These are phyloP conservation scores for Cherax quadricarinatus DNA, from an alignment of 1,140 invertebrate genomes.

Conservation along the genomic window DNA sequence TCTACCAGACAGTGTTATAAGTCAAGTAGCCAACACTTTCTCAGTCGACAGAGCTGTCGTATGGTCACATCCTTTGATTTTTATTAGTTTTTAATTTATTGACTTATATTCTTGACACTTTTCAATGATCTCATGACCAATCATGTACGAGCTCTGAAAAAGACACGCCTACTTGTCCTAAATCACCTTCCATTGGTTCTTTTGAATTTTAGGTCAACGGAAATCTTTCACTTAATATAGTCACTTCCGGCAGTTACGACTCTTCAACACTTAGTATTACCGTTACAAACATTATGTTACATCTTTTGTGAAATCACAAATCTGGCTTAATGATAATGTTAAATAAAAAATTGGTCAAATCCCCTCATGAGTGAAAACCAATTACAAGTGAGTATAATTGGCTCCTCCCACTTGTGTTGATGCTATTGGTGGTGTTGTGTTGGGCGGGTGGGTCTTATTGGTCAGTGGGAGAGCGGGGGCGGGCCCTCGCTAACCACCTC, in stretches of 20 bases:
- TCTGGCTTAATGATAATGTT: neutral
- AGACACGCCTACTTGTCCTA: conserved; percentile 14
- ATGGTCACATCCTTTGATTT: neutral
- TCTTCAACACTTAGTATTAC: neutral
- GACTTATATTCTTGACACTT: neutral
- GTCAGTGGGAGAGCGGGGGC: conserved; percentile 2
- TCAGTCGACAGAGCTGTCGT: too few relatives aligned
- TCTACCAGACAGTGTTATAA: too few relatives aligned
- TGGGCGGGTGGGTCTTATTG: conserved; percentile 20
- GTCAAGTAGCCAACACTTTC: too few relatives aligned
- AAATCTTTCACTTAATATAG: neutral
- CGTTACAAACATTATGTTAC: neutral
- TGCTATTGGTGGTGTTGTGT: conserved; percentile 10
- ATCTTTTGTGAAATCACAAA: neutral
- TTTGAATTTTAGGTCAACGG: neutral
- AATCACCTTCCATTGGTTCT: conserved; percentile 5
- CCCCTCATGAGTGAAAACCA: conserved; percentile 48
- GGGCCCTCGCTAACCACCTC: neutral
- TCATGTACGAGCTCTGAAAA: neutral
- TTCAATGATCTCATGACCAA: neutral
- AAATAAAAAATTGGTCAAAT: neutral
- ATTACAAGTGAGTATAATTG: conserved; percentile 57
- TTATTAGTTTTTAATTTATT: neutral
- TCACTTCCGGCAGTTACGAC: neutral
- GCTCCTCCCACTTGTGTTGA: conserved; percentile 41